Evolutionary conservation across 2,113 vertebrate species (phyloP).

Genomic region (Malurus alboscapulatus): DNA sequence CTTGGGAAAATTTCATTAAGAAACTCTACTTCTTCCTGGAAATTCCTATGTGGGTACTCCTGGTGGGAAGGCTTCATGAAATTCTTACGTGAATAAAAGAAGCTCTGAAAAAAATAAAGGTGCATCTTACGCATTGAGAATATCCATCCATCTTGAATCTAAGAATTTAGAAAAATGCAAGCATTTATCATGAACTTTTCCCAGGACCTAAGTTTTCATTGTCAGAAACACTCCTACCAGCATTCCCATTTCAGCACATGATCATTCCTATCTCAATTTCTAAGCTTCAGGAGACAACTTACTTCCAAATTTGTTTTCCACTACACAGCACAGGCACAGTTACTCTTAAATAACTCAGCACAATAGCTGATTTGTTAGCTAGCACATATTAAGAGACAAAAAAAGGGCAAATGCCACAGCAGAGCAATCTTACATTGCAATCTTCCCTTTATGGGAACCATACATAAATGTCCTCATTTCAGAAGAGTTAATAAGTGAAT

Average conservation of each 20-base stretch:
- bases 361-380: not conserved
- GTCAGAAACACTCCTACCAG: not conserved
- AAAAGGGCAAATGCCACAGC: not conserved
- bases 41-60: slow-evolving; percentile 99
- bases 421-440: not conserved
- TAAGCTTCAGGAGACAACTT: not conserved
- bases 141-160: not conserved
- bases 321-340: not conserved
- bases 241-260: not conserved
- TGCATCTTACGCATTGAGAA: not conserved
- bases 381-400: not conserved
- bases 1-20: slow-evolving; percentile 98
- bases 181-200: not conserved
- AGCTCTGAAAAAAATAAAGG: slow-evolving; percentile 80
- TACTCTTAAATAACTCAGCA: not conserved
- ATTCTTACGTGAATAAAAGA: slow-evolving; percentile 99
- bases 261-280: not conserved
- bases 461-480: not conserved
- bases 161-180: not conserved
- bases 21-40: slow-evolving; percentile 99
- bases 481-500: not conserved
- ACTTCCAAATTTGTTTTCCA: not conserved
- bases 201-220: not conserved
- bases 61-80: slow-evolving; percentile 99
- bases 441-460: not conserved